Evolutionary conservation across 2,797 vertebrate species (phyloP), one percentile per base, ranked within the genome.

Genomic region (Peromyscus melanophrys): DNA sequence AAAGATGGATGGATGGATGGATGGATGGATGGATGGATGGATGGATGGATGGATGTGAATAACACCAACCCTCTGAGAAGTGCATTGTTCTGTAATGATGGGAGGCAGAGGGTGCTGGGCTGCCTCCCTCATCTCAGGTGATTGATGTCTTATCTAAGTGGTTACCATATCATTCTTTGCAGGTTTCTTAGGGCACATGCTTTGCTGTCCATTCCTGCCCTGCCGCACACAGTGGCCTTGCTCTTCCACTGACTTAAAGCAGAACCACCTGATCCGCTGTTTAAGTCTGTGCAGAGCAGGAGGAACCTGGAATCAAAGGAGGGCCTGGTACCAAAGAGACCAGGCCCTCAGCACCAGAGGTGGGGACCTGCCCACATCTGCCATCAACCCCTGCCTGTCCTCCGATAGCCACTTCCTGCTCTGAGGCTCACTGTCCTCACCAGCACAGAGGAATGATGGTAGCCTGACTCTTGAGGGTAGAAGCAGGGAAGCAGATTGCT

Each of bases 201-300:
- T 75, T 90, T 61, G 63, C 52, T 73, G 19, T 61, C 81, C n/a
- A 14, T 91, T 89, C 43, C 67, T 37, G 2, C 67, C 95, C 73
- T 93, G 43, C 63, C n/a, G 4, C 67, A 57, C 40, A 1, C 49
- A 57, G 21, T 17, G 52, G 34, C 80, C 59, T 69, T 73, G 75
- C 63, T 1, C 0, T 63, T 80, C 43, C 57, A 84, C 67, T 29
- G 9, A 17, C 52, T 82, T 82, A 78, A 40, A 29, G 63, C 78
- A 89, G 73, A 76, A 80, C 25, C 34, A 63, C 57, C 78, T 90
- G 67, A 7, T 61, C 46, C n/a, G 9, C 88, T 78, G 9, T 49
- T 90, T 76, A 77, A 52, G 46, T 88, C 84, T 69, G n/a, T 40
- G 9, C 4, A 77, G 83, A 93, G 59, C 86, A 73, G 49, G 34